Base-by-base conservation (phyloP, 1,140 invertebrate genomes). In the Halictus rubicundus region DNA sequence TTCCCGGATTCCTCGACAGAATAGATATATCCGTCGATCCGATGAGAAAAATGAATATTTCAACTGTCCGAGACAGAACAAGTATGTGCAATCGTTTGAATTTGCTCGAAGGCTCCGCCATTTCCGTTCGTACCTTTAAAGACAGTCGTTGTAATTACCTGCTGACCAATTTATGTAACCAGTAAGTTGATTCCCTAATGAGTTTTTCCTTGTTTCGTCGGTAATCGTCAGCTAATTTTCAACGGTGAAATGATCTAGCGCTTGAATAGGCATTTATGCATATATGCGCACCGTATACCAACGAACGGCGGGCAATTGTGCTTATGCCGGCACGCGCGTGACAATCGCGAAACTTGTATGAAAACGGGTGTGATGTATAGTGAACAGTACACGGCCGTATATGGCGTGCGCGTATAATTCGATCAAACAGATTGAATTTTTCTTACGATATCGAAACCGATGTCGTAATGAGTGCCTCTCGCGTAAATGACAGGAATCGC, bases 391-490 rank as follows among this genome's bases (percentile, higher is more conserved):
- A n/a, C n/a, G n/a, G n/a, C n/a, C n/a, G n/a, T n/a, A n/a, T n/a
- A n/a, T n/a, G n/a, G n/a, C n/a, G n/a, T n/a, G n/a, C 12, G 54
- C 8, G n/a, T n/a, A n/a, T n/a, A 65, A 72, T n/a, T 8, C 3
- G 27, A 37, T 25, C 10, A 37, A 70, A 49, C 39, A 16, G 37
- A 61, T 61, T 19, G 23, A 39, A n/a, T 52, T 54, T n/a, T 87
- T 92, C 95, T 96, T 94, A 98, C 97, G 89, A 97, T 95, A 93
- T 97, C 96, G 88, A 95, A 97, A 80, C 97, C 97, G 57, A 97
- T 95, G 91, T 97, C 96, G 90, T 97, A 97, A 89, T 97, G 95
- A 1, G 95, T 97, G 73, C 97, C 97, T 82, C 94, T 93, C 1
- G 95, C 95, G 88, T 97, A 95, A 70, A 97, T 93, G 32, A 97